Percentiles rank a stretch among this genome's conserved stretches.
phyloP scores from a whole-genome alignment of 2,888 invertebrate genomes.

The Carcina quercana region DNA sequence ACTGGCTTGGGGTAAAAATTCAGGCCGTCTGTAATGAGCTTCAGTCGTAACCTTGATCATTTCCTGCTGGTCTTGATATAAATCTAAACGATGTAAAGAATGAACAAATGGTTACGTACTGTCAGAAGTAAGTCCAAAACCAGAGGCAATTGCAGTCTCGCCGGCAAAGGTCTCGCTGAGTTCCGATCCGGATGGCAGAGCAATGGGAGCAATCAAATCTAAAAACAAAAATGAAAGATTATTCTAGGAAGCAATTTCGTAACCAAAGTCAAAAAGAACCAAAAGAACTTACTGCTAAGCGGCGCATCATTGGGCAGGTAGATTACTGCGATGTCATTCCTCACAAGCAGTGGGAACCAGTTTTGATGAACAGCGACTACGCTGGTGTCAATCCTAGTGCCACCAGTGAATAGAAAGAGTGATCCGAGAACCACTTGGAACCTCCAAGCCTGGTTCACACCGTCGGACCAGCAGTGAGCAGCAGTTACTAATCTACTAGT shows the following conservation, averaged over 20 bases:
- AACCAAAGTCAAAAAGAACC: neutral
- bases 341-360: constrained; percentile 30
- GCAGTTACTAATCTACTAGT: constrained; percentile 33
- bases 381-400: constrained; percentile 28
- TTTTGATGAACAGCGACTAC: constrained; percentile 29
- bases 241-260: neutral
- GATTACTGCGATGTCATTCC: constrained; percentile 40
- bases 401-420: constrained; percentile 30
- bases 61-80: too few species aligned
- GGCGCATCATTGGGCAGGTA: constrained; percentile 25
- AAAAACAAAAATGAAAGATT: neutral
- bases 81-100: too few species aligned
- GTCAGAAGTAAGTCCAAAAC: constrained; percentile 32
- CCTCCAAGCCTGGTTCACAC: constrained; percentile 34
- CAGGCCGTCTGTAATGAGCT: too few species aligned
- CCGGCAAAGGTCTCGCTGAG: constrained; percentile 21
- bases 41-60: too few species aligned
- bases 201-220: constrained; percentile 28
- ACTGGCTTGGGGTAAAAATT: too few species aligned
- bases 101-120: constrained; percentile 27
- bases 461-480: constrained; percentile 54
- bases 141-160: constrained; percentile 28
- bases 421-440: constrained; percentile 41
- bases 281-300: constrained; percentile 25
- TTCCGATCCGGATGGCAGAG: constrained; percentile 27